Base-by-base conservation (phyloP, 1,140 invertebrate species). In the Solenopsis fugax region DNA sequence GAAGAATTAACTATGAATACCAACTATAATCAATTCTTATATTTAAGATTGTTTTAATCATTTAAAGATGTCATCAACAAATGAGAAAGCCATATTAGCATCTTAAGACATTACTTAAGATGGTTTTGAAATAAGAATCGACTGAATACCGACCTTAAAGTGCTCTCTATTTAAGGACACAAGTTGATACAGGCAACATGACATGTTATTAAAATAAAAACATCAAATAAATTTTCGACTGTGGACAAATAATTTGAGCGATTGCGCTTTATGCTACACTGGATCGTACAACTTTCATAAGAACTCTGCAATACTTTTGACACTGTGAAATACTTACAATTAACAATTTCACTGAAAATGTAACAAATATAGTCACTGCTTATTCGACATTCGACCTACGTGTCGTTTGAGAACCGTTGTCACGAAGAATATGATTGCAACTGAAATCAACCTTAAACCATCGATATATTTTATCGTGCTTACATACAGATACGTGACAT, bases 341-440 rank as follows among this genome's bases (percentile, higher is more conserved):
- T 50, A 60, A 72, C 67, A 82, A 60, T 62, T 84, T 34, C 18
- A 9, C 13, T 13, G 37, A 60, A 29, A 82, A 41, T 72, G 50
- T 13, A 45, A 60, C 45, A 37, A 41, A 72, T 41, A 82, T 18
- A 13, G 16, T 58, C 21, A 29, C 24, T 13, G 41, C 5, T 84
- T 41, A 73, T 41, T 41, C 29, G 54, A 82, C 80, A 82, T 82
- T 84, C 80, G 45, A 62, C 24, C 29, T 9, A 12, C 18, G 24
- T 34, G 37, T 9, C 6, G 21, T 48, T 69, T 18, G 16, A 24
- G 18, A 18, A 4, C 13, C 34, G 21, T 60, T 48, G 48, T 37
- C 52, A 7, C 18, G 18, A 29, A 18, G 16, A 48, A 18, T 50
- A n/a, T 37, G 16, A 72, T 58, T 34, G 21, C 16, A 21, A 18